Percentiles rank a stretch among this genome's conserved stretches.
These are phyloP conservation scores for Anarsia innoxiella DNA, from an alignment of 2,888 invertebrate species.

Conservation along the genomic window DNA sequence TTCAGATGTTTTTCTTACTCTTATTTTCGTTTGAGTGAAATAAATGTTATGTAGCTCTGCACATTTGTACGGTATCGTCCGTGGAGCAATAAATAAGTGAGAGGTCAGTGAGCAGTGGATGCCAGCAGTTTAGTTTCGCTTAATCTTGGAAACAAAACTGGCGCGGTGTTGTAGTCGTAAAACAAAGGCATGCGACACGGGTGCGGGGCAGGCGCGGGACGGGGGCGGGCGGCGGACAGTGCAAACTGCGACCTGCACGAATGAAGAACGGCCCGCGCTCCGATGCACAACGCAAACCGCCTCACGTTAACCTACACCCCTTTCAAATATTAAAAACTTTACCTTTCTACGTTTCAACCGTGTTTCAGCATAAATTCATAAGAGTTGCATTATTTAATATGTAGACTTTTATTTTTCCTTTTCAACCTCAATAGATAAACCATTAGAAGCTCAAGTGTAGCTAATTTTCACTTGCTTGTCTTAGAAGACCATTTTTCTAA, in stretches of 20 bases:
- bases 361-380: constrained; percentile 13
- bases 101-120: constrained; percentile 46
- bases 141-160: constrained; percentile 64
- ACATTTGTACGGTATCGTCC: constrained; percentile 11
- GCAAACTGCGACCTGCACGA: constrained; percentile 56
- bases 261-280: constrained; percentile 46
- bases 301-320: constrained; percentile 16
- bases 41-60: constrained; percentile 20
- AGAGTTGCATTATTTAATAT: no score
- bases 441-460: no score
- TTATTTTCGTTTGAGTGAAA: constrained; percentile 29
- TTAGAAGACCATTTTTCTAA: no score
- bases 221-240: constrained; percentile 35
- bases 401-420: no score
- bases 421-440: no score
- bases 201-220: constrained; percentile 18
- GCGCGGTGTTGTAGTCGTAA: constrained; percentile 56
- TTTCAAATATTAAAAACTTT: constrained; percentile 30
- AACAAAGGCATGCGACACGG: constrained; percentile 40
- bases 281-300: constrained; percentile 32
- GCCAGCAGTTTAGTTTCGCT: constrained; percentile 60
- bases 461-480: no score
- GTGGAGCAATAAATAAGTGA: constrained; percentile 41
- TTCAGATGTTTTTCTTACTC: constrained; percentile 43
- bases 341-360: constrained; percentile 21